phyloP scores from a whole-genome alignment of 53 echinoderm and acorn worm species.

The Apostichopus leukothele region DNA sequence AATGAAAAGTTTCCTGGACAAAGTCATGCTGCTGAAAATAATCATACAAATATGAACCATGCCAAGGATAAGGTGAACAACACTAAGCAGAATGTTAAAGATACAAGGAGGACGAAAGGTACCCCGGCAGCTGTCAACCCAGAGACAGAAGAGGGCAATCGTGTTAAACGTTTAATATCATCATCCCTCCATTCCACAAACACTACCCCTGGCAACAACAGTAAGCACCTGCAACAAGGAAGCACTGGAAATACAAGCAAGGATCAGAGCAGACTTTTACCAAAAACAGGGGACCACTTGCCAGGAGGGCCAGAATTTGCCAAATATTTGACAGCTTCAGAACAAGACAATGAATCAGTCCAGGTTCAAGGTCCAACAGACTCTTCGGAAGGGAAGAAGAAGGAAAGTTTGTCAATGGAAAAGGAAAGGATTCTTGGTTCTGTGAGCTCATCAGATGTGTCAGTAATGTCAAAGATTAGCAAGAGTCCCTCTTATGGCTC shows the following conservation, averaged over 20 bases:
- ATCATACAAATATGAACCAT: neutral
- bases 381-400: neutral
- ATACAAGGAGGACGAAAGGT: neutral
- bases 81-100: neutral
- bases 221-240: too few relatives aligned
- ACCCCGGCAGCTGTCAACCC: neutral
- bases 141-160: neutral
- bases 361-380: neutral
- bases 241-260: neutral
- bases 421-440: neutral
- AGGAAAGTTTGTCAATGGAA: neutral
- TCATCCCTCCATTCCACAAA: neutral
- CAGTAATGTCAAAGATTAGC: neutral
- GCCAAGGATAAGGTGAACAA: neutral
- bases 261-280: neutral
- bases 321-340: constrained; percentile 37
- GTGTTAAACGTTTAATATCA: neutral
- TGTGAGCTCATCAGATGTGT: neutral
- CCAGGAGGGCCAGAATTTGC: neutral
- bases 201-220: too few relatives aligned
- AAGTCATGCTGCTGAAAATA: neutral
- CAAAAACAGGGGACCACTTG: too few relatives aligned
- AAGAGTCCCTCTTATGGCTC: neutral
- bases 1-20: neutral
- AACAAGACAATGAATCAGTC: neutral